Conservation (phyloP, 1,140 invertebrate genomes). For the Ridgeia piscesae region DNA sequence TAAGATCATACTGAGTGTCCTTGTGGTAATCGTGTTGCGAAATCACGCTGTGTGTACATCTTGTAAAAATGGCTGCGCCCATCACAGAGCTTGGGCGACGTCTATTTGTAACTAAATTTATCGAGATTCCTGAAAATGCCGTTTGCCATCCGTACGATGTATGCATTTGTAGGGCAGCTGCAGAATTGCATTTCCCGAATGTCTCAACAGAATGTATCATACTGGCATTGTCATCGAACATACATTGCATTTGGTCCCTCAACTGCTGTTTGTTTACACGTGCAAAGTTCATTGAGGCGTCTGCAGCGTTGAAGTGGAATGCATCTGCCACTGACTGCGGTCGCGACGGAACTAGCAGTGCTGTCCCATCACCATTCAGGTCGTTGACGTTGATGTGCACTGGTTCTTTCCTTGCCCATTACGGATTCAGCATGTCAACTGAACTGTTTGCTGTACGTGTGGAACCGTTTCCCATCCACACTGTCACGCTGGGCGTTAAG, state of each 20-base stretch:
- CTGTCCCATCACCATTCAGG: neutral
- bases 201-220: neutral
- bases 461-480: conserved; percentile 38
- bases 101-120: neutral
- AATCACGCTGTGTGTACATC: neutral
- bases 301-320: neutral
- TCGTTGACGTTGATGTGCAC: conserved; percentile 33
- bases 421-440: conserved; percentile 34
- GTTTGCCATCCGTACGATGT: neutral
- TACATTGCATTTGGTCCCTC: neutral
- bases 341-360: neutral
- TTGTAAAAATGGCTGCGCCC: neutral
- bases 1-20: neutral
- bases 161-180: neutral
- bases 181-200: neutral
- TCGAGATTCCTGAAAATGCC: neutral
- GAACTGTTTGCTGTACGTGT: conserved; percentile 35
- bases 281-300: neutral
- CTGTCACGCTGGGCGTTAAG: conserved; percentile 49
- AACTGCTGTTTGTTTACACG: neutral
- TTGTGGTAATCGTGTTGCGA: neutral
- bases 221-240: neutral
- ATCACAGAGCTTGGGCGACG: neutral
- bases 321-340: neutral
- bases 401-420: conserved; percentile 38